phyloP scores from a whole-genome alignment of 1,140 invertebrate genomes.

The Sogatella furcifera region DNA sequence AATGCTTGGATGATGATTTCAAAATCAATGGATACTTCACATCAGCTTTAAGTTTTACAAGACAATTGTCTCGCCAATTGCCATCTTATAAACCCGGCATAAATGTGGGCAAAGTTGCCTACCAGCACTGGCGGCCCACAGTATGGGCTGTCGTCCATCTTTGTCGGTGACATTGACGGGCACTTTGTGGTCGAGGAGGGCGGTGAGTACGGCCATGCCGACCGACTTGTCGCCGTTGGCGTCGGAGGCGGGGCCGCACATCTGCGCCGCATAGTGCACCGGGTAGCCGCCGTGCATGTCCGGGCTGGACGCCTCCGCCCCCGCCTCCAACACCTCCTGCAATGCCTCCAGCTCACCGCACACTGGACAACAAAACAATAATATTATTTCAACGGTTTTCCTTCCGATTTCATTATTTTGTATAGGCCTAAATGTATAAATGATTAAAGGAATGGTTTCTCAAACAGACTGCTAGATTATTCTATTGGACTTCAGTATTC shows the following conservation, averaged over 20 bases:
- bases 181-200: slow-evolving; percentile 68
- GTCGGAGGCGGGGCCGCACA: slow-evolving; percentile 71
- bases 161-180: slow-evolving; percentile 77
- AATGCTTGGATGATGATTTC: too few relatives aligned
- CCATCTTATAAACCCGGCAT: too few relatives aligned
- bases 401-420: too few relatives aligned
- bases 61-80: too few relatives aligned
- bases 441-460: too few relatives aligned
- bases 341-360: slow-evolving; percentile 83
- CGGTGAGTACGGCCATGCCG: slow-evolving; percentile 70
- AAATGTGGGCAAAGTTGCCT: neutral
- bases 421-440: too few relatives aligned
- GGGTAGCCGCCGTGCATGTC: slow-evolving; percentile 92
- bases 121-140: slow-evolving; percentile 96
- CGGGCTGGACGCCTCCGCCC: slow-evolving; percentile 70
- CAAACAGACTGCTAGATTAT: too few relatives aligned
- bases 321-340: slow-evolving; percentile 69
- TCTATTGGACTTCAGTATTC: too few relatives aligned
- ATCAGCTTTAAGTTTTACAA: too few relatives aligned
- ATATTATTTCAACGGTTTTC: too few relatives aligned
- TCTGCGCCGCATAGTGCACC: slow-evolving; percentile 93
- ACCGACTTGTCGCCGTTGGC: slow-evolving; percentile 38
- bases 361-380: slow-evolving; percentile 51
- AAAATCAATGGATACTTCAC: too few relatives aligned
- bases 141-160: slow-evolving; percentile 82